These are phyloP conservation scores for Oreonectes daqikongensis DNA, from an alignment of 2,797 vertebrate genomes.

Conservation along the genomic window DNA sequence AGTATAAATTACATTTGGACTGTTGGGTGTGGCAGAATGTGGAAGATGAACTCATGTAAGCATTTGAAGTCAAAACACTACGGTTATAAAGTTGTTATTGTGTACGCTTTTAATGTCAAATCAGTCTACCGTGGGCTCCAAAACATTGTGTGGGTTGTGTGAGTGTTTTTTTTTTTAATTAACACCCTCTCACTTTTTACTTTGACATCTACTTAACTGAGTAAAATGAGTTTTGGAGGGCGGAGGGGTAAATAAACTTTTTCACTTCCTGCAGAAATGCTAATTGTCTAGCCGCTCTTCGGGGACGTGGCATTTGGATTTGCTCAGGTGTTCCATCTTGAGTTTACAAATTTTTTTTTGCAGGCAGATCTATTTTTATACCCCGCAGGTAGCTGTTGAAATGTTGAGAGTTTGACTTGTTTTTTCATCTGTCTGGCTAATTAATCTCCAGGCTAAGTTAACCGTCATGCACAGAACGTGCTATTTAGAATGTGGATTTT, in stretches of 20 bases:
- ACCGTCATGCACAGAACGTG: not conserved
- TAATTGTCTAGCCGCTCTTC: constrained; percentile 15
- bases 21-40: constrained; percentile 1
- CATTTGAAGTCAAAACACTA: not conserved
- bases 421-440: constrained; percentile 19
- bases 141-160: not conserved
- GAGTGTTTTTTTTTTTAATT: not conserved
- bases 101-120: not conserved
- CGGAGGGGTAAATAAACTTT: constrained; percentile 10
- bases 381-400: constrained; percentile 22
- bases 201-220: constrained; percentile 4
- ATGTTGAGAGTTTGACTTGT: not conserved
- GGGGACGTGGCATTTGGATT: constrained; percentile 30
- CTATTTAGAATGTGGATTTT: constrained; percentile 13
- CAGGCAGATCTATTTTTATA: constrained; percentile 9
- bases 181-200: constrained; percentile 18
- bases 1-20: not conserved
- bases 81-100: not conserved
- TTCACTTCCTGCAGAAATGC: constrained; percentile 2
- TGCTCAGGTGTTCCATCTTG: constrained; percentile 31
- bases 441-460: constrained; percentile 22
- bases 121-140: constrained; percentile 9
- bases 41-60: not conserved
- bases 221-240: constrained; percentile 10
- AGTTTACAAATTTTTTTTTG: constrained; percentile 17